Evolutionary conservation across 1,140 invertebrate genomes (phyloP).

Genomic region (Euura lappo): DNA sequence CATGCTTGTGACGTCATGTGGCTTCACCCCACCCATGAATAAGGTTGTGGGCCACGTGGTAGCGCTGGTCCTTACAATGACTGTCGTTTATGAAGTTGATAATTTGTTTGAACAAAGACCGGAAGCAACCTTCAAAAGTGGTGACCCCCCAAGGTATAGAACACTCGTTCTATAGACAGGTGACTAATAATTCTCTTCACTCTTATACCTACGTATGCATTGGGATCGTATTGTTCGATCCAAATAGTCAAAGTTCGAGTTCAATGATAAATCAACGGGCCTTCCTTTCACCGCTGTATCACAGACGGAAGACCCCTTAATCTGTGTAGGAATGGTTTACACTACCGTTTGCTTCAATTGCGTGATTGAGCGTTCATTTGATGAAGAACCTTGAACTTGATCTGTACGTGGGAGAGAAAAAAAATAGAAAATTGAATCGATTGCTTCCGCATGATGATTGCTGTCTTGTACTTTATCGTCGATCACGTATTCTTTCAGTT

Average conservation of each 20-base stretch:
- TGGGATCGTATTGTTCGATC: background rate
- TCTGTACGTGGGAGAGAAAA: no score
- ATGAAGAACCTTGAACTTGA: no score
- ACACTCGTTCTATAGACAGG: background rate
- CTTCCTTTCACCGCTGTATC: background rate
- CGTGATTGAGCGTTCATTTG: no score
- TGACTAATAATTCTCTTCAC: background rate
- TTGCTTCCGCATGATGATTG: no score
- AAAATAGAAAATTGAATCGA: no score
- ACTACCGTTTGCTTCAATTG: no score
- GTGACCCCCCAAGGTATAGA: background rate
- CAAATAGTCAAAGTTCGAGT: background rate
- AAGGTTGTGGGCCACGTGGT: background rate
- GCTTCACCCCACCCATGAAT: background rate
- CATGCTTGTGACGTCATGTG: background rate
- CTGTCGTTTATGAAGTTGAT: background rate
- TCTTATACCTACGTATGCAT: background rate
- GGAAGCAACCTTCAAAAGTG: constrained; percentile 8
- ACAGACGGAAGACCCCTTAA: background rate
- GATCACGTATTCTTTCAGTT: no score
- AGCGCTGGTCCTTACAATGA: background rate
- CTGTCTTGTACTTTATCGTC: no score
- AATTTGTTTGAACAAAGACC: constrained; percentile 9
- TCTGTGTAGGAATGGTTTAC: background rate
- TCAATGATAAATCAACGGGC: background rate